Percentiles rank a stretch among this genome's conserved stretches.
These are phyloP conservation scores for Lindbergichthys nudifrons DNA, from an alignment of 2,797 vertebrate genomes.

Conservation along the genomic window DNA sequence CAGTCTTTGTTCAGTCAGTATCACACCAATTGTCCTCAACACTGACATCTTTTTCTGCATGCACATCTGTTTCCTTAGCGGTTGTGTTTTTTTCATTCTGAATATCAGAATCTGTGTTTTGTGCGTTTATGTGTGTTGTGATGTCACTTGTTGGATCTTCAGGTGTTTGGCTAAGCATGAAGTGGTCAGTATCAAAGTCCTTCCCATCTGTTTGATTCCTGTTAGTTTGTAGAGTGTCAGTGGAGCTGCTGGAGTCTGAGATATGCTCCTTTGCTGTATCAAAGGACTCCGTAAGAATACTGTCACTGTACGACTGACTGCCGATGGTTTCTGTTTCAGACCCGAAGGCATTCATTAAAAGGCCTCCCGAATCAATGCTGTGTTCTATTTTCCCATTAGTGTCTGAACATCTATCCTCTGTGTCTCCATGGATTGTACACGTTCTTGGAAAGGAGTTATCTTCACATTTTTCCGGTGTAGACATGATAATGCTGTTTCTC, in stretches of 20 bases:
- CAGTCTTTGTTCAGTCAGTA: constrained; percentile 22
- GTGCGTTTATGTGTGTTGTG: background rate
- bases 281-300: constrained; percentile 66
- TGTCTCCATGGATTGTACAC: background rate
- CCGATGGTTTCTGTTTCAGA: constrained; percentile 40
- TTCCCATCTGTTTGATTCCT: constrained; percentile 36
- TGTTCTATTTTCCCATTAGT: constrained; percentile 16
- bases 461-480: constrained; percentile 15
- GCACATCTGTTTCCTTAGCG: constrained; percentile 9
- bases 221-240: constrained; percentile 61
- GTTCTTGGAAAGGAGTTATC: constrained; percentile 13
- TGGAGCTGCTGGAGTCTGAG: constrained; percentile 73
- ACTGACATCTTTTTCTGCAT: constrained; percentile 10
- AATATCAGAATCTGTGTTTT: constrained; percentile 36
- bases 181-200: constrained; percentile 40
- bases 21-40: constrained; percentile 9
- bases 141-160: constrained; percentile 21
- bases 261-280: constrained; percentile 76
- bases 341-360: constrained; percentile 30
- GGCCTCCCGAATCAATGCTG: constrained; percentile 14
- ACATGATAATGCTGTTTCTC: constrained; percentile 10
- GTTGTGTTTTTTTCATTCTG: constrained; percentile 40
- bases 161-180: constrained; percentile 26
- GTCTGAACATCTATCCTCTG: constrained; percentile 14
- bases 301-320: constrained; percentile 69